A percentile compares a stretch with the other conserved stretches of the same genome.
Conservation (phyloP, 2,888 invertebrate species). For the Trachelus iudaicus region DNA sequence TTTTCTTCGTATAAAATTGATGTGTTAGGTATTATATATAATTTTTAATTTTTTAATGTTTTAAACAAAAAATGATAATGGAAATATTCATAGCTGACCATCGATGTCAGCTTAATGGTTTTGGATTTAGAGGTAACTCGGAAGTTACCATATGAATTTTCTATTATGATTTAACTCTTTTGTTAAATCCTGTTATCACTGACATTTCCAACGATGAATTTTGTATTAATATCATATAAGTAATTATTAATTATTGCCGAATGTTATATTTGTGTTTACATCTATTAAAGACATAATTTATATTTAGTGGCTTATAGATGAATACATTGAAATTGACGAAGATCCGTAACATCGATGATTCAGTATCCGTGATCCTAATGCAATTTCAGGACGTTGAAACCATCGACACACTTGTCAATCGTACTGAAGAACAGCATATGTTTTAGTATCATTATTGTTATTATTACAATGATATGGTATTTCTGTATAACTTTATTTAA, state of each 20-base stretch:
- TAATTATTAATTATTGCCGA: not conserved
- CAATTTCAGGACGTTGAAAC: too few relatives aligned
- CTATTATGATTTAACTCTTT: not conserved
- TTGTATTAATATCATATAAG: not conserved
- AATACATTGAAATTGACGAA: not conserved
- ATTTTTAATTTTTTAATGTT: too few relatives aligned
- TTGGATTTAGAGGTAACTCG: not conserved
- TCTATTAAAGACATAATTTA: not conserved
- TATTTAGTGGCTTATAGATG: not conserved
- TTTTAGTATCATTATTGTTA: not conserved
- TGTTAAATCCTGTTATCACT: not conserved
- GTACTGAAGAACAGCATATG: not conserved
- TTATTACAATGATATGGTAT: not conserved
- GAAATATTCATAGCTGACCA: not conserved
- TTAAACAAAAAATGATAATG: not conserved
- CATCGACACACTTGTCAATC: too few relatives aligned
- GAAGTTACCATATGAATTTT: not conserved
- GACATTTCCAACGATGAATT: not conserved
- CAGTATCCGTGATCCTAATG: too few relatives aligned
- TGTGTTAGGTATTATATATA: too few relatives aligned
- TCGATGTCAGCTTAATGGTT: not conserved
- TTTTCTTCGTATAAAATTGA: too few relatives aligned
- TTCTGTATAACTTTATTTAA: too few relatives aligned
- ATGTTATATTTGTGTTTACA: not conserved
- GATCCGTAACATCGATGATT: not conserved